A percentile compares a stretch with the other conserved stretches of the same genome.
Conservation (phyloP, 1,140 invertebrate species). For the Drosophila santomea region DNA sequence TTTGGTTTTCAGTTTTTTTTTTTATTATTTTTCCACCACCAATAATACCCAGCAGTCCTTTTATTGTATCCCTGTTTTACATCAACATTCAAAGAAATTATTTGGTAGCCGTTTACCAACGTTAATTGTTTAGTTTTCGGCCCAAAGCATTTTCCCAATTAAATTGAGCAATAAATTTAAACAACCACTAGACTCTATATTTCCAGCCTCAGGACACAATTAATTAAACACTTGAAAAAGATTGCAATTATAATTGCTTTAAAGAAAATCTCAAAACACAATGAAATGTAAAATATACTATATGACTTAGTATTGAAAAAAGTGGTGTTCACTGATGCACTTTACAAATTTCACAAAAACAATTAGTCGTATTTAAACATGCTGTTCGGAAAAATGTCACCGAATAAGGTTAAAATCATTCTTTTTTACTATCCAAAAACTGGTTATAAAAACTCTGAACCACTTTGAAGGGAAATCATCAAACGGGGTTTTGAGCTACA, state of each 20-base stretch:
- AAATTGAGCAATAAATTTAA: constrained; percentile 78
- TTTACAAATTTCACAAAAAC: no score
- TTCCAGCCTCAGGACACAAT: constrained; percentile 39
- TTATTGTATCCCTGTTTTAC: background rate
- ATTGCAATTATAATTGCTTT: constrained; percentile 70
- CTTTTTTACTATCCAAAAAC: constrained; percentile 3
- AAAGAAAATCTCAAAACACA: constrained; percentile 72
- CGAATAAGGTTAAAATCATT: no score
- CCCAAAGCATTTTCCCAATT: constrained; percentile 63
- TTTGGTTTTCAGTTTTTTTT: no score
- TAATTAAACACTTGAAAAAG: constrained; percentile 63
- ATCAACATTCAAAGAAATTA: constrained; percentile 23
- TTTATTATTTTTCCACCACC: no score
- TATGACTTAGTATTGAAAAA: no score
- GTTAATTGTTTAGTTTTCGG: constrained; percentile 24
- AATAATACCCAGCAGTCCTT: no score
- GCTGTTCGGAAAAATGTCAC: no score
- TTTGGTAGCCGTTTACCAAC: constrained; percentile 21
- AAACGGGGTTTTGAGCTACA: constrained; percentile 67
- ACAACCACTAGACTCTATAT: constrained; percentile 50
- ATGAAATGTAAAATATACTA: no score
- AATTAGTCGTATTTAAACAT: no score
- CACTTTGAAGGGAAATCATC: constrained; percentile 53
- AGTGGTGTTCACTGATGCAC: no score
- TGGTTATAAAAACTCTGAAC: constrained; percentile 14